Evolutionary conservation across 2,797 vertebrate species (phyloP), one percentile per base, ranked within the genome.

Genomic region (Antrozous pallidus): DNA sequence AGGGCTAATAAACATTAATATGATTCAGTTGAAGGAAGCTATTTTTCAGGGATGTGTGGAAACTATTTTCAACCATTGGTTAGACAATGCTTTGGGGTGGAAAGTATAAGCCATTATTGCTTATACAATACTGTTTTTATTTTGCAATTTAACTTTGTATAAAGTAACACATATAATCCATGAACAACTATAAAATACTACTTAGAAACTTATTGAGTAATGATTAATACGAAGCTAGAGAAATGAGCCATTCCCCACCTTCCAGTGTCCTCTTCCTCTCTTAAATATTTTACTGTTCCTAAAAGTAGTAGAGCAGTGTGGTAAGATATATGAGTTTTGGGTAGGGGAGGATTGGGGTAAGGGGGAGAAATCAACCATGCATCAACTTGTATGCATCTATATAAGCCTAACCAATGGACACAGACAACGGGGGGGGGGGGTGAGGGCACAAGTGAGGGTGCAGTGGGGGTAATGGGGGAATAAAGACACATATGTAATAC

Each of bases 71-170:
- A 91, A 88, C 56, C 61, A 93, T 88, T 93, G 80, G 54, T 88
- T 88, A 79, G 84, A 89, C 92, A 93, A 94, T 80, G 85, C 82
- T 88, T 80, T 84, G 78, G 40, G 40, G 70, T 95, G 42, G 78
- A 96, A 96, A 84, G 81, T 58, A 92, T 33, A 79, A 80, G 40
- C 74, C 61, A 92, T 96, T 86, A 75, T 86, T 85, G 45, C 85
- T 90, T 95, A 38, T 47, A 73, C 1, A 26, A 73, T 85, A 65
- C 38, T 73, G 31, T 85, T 97, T 85, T 93, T 94, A 63, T 33
- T 93, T 96, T 90, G 82, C 31, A 91, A 92, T 81, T 95, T 97
- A 95, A 95, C 87, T 90, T 97, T 97, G 95, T 73, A 96, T 91
- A 95, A 95, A 90, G 81, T 67, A 81, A 67, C 31, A 91, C 51